A percentile compares a stretch with the other conserved stretches of the same genome.
phyloP scores from a whole-genome alignment of 2,113 vertebrate species.

The Cyanoliseus patagonus region DNA sequence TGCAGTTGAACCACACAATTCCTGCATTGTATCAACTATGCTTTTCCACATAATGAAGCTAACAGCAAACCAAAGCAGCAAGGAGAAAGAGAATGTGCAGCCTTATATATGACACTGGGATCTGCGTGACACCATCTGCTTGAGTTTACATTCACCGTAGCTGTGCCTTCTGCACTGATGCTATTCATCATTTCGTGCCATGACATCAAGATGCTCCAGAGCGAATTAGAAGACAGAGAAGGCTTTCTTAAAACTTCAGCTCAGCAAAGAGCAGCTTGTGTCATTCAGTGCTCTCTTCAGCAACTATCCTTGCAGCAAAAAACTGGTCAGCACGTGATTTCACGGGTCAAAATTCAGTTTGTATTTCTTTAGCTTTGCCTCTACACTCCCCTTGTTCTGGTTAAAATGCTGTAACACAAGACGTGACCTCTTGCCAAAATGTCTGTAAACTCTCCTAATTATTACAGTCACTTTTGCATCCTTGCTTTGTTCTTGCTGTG shows the following conservation, averaged over 20 bases:
- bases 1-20: neutral
- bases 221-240: neutral
- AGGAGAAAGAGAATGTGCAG: neutral
- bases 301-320: neutral
- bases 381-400: neutral
- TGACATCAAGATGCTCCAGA: neutral
- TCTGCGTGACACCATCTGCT: neutral
- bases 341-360: neutral
- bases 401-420: neutral
- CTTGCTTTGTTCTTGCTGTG: neutral
- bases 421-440: neutral
- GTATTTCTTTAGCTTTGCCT: neutral
- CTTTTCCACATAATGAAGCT: neutral
- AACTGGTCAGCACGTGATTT: neutral
- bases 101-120: neutral
- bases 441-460: neutral
- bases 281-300: neutral
- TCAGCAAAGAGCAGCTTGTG: neutral
- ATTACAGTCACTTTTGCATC: neutral
- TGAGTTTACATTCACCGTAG: neutral
- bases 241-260: neutral
- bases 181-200: neutral
- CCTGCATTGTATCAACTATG: neutral
- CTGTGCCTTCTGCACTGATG: neutral
- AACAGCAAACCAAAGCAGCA: neutral